A percentile compares a stretch with the other conserved stretches of the same genome.
Evolutionary conservation across 2,797 vertebrate genomes (phyloP).

Genomic region (Tapera naevia): DNA sequence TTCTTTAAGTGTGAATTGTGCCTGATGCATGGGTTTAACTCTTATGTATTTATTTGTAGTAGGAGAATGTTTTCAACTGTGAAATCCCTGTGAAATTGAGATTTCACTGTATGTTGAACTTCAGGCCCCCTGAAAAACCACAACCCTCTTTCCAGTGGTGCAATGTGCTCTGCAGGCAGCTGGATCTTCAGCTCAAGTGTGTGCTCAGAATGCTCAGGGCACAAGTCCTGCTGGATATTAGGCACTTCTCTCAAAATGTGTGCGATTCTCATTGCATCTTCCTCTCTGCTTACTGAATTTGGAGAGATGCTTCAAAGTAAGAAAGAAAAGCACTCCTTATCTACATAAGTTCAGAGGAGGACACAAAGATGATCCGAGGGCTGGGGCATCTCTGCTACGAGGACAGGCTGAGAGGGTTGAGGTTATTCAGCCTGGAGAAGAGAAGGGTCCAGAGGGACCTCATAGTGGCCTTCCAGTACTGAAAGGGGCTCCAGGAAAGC

Average conservation of each 20-base stretch:
- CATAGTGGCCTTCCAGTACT: too few species aligned
- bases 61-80: slow-evolving; percentile 21
- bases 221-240: neutral
- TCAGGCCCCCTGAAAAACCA: neutral
- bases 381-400: too few species aligned
- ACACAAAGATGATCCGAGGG: too few species aligned
- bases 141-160: neutral
- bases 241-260: neutral
- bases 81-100: slow-evolving; percentile 49
- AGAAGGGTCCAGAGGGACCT: too few species aligned
- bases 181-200: neutral
- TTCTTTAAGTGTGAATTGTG: neutral
- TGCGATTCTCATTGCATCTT: neutral
- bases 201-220: neutral
- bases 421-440: too few species aligned
- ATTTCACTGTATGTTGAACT: slow-evolving; percentile 36
- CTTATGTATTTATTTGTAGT: neutral
- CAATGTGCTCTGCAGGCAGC: neutral
- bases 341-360: neutral
- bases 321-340: neutral
- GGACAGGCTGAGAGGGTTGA: too few species aligned
- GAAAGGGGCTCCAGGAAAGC: too few species aligned
- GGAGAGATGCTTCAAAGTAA: neutral
- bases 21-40: neutral
- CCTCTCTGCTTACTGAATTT: neutral